Evolutionary conservation across 2,113 vertebrate species (phyloP).

Genomic region (Leptobrachium leishanense): DNA sequence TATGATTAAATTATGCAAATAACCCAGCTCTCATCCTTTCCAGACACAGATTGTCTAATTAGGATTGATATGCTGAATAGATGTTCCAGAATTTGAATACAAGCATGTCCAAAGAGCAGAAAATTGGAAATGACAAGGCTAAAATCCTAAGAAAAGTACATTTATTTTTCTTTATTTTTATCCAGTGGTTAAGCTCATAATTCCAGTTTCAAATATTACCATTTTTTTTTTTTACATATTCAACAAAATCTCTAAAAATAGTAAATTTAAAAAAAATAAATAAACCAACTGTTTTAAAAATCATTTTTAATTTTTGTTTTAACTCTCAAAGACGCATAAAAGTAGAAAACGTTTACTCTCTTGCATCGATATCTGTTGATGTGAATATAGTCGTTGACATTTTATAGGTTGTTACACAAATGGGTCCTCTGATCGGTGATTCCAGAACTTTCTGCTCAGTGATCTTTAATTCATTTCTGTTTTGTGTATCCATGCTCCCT

Average conservation of each 20-base stretch:
- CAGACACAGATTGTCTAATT: slow-evolving; percentile 99
- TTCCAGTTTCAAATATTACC: slow-evolving; percentile 24
- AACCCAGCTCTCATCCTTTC: slow-evolving; percentile 95
- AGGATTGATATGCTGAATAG: slow-evolving; percentile 99
- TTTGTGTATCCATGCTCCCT: background rate
- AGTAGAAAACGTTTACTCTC: background rate
- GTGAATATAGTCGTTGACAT: background rate
- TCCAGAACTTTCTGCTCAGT: slow-evolving; percentile 17
- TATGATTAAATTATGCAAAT: slow-evolving; percentile 99
- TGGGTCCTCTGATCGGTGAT: background rate
- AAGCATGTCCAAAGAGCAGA: slow-evolving; percentile 99
- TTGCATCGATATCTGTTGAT: background rate
- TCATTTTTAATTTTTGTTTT: too few species aligned
- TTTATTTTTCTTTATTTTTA: slow-evolving; percentile 84
- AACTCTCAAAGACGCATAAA: too few species aligned
- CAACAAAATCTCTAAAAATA: too few species aligned
- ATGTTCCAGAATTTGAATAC: slow-evolving; percentile 99
- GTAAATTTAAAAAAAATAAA: too few species aligned
- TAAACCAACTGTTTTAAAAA: too few species aligned
- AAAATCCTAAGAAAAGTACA: slow-evolving; percentile 95
- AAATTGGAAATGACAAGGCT: slow-evolving; percentile 99
- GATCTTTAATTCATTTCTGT: slow-evolving; percentile 4
- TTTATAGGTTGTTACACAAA: background rate
- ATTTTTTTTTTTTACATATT: too few species aligned
- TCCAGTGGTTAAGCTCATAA: slow-evolving; percentile 45